Evolutionary conservation across 2,888 invertebrate genomes (phyloP).

Genomic region (Neoitamus cyanurus): DNA sequence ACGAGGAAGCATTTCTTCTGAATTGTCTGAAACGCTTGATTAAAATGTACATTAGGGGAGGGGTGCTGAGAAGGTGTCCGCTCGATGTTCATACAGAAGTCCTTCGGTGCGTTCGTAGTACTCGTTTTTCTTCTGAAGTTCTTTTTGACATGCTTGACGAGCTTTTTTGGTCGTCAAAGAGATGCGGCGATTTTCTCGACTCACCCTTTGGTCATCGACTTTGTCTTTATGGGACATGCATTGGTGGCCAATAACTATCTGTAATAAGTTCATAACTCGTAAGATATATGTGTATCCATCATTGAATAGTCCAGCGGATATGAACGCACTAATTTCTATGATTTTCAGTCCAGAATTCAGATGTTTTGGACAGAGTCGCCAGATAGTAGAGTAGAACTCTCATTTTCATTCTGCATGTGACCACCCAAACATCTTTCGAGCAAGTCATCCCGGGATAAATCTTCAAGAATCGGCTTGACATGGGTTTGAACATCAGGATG

Average conservation of each 20-base stretch:
- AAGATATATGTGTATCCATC: constrained; percentile 25
- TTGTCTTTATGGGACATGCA: background rate
- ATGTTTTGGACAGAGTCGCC: background rate
- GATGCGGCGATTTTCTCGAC: constrained; percentile 20
- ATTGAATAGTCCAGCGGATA: constrained; percentile 36
- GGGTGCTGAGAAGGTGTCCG: too few species aligned
- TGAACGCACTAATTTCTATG: background rate
- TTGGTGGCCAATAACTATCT: constrained; percentile 25
- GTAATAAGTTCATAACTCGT: constrained; percentile 8
- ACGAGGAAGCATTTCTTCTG: too few species aligned
- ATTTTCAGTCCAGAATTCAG: background rate
- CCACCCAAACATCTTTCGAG: constrained; percentile 42
- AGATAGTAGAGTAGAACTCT: background rate
- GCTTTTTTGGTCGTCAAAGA: constrained; percentile 18
- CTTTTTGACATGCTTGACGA: constrained; percentile 7
- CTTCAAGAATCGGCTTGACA: constrained; percentile 47
- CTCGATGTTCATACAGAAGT: background rate
- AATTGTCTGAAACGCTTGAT: too few species aligned
- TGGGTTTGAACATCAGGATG: constrained; percentile 47
- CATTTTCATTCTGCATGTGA: constrained; percentile 17
- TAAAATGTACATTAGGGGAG: too few species aligned
- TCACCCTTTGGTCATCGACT: constrained; percentile 16
- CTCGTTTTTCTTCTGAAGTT: background rate
- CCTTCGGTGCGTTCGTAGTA: background rate
- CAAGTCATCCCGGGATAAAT: constrained; percentile 40